Base-by-base conservation (phyloP, 2,888 invertebrate genomes). In the Parochlus steinenii region DNA sequence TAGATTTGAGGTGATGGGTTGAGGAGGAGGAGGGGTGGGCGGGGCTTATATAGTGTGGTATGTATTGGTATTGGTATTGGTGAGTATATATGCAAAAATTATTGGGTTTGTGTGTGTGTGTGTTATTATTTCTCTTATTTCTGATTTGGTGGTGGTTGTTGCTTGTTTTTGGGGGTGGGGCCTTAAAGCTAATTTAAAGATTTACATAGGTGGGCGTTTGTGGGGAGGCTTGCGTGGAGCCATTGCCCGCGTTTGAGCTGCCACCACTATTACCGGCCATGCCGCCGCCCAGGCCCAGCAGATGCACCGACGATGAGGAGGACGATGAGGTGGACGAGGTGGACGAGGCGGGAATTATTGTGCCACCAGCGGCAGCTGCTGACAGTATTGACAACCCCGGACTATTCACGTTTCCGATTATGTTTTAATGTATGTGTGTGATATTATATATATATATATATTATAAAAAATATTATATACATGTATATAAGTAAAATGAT, bases 121-220 rank as follows among this genome's bases (percentile, higher is more conserved):
- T n/a, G n/a, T n/a, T n/a, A n/a, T n/a, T n/a, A n/a, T n/a, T n/a
- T n/a, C n/a, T n/a, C n/a, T n/a, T n/a, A n/a, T n/a, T n/a, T n/a
- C n/a, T n/a, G n/a, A n/a, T n/a, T n/a, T n/a, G n/a, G n/a, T n/a
- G n/a, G n/a, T n/a, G n/a, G n/a, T n/a, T n/a, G n/a, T n/a, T 38
- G 20, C 17, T 23, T 31, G 33, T 14, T 37, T 39, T 26, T 43
- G 40, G 8, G 19, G 17, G 8, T 29, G n/a, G n/a, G n/a, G n/a
- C n/a, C n/a, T n/a, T n/a, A n/a, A 31, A 28, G 18, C 36, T 23
- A 40, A 29, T 34, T 36, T 81, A 81, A 71, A 86, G 83, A 74
- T 86, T 86, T 63, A 86, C 87, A 69, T 87, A 87, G 51, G 87
- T 86, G 48, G 86, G 86, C 65, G 85, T 83, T 65, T 83, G 85